phyloP scores from a whole-genome alignment of 2,113 vertebrate genomes.

The Clarias gariepinus region DNA sequence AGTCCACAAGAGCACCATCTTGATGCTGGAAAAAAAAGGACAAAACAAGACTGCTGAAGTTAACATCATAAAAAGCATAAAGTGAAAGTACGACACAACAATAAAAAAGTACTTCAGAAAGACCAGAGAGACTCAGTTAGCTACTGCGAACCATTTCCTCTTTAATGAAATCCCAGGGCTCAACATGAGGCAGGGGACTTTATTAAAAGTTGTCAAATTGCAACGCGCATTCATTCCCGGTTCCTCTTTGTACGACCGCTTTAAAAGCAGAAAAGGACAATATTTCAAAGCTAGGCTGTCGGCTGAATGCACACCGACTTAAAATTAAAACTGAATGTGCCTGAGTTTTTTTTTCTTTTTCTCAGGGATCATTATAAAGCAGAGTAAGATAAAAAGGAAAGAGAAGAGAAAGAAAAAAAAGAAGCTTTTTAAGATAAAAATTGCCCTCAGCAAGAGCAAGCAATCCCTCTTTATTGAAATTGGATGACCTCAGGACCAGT shows the following conservation, averaged over 20 bases:
- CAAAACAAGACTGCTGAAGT: constrained; percentile 17
- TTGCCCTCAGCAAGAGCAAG: not conserved
- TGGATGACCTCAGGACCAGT: not conserved
- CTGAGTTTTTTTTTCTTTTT: not conserved
- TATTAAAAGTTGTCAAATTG: constrained; percentile 13
- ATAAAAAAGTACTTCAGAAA: not conserved
- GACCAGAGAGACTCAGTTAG: not conserved
- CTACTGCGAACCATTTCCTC: not conserved
- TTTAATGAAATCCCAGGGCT: constrained; percentile 23
- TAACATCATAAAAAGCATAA: not conserved
- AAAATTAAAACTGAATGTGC: constrained; percentile 4
- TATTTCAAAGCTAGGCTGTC: constrained; percentile 8
- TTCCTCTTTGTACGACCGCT: not conserved
- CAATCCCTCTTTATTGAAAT: not conserved
- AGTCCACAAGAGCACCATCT: constrained; percentile 82
- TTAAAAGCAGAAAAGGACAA: constrained; percentile 10
- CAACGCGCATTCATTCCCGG: not conserved
- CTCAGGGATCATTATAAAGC: not conserved
- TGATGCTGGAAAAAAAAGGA: constrained; percentile 67
- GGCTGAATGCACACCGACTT: not conserved
- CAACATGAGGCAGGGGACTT: constrained; percentile 13
- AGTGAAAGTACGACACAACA: not conserved
- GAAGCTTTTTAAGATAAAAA: not conserved
- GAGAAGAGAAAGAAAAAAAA: not conserved
- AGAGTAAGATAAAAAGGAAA: not conserved